Evolutionary conservation across 2,113 vertebrate species (phyloP).

Genomic region (Tenrec ecaudatus): DNA sequence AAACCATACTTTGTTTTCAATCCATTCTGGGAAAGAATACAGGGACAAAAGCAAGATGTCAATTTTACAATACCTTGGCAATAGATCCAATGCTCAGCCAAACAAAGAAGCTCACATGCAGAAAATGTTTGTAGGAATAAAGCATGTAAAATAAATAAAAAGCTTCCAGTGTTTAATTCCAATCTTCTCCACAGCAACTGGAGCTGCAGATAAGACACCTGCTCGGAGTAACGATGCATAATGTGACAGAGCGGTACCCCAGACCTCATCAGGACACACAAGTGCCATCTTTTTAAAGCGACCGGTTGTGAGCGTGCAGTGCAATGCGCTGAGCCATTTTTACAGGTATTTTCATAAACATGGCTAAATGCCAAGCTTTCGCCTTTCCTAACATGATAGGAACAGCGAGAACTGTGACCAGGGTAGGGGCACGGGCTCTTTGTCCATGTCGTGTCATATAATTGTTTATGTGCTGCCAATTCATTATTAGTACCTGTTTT

Average conservation of each 20-base stretch:
- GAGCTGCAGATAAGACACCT: conserved; percentile 89
- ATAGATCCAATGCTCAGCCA: conserved; percentile 84
- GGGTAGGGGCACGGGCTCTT: conserved; percentile 75
- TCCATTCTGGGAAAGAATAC: conserved; percentile 88
- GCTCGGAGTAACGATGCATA: conserved; percentile 88
- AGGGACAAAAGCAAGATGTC: conserved; percentile 83
- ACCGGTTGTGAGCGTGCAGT: conserved; percentile 83
- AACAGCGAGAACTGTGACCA: conserved; percentile 73
- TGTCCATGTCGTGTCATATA: conserved; percentile 80
- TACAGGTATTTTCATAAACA: conserved; percentile 82
- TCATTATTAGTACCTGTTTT: conserved; percentile 83
- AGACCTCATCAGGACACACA: conserved; percentile 80
- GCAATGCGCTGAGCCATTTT: conserved; percentile 82
- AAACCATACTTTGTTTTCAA: conserved; percentile 87
- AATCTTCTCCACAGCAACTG: conserved; percentile 88
- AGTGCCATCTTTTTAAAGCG: conserved; percentile 84
- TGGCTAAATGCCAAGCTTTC: conserved; percentile 76
- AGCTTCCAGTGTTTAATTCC: conserved; percentile 88
- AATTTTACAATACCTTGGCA: conserved; percentile 87
- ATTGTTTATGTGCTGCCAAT: conserved; percentile 82
- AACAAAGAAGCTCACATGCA: conserved; percentile 89
- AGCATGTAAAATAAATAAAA: conserved; percentile 89
- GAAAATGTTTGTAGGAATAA: conserved; percentile 89
- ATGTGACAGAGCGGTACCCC: conserved; percentile 86
- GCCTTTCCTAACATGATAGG: conserved; percentile 67